Base-by-base conservation (phyloP, 2,113 vertebrate genomes). In the Eretmochelys imbricata region DNA sequence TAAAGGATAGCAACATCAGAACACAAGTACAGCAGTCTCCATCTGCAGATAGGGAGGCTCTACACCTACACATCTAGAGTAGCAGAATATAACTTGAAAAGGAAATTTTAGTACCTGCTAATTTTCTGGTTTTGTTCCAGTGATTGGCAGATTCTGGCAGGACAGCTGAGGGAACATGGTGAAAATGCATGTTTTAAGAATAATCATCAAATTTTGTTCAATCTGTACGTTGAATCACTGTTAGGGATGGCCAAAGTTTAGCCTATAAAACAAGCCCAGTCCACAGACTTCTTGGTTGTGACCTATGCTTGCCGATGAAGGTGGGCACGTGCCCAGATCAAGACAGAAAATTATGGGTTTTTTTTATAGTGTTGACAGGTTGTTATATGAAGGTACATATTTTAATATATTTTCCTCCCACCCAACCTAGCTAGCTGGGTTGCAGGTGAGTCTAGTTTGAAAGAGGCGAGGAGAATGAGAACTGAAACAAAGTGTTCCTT, bases 21-120 rank as follows among this genome's bases (percentile, higher is more conserved):
- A 97, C 13, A 12, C 2, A 27, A 91, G 96, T 97, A 97, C 94
- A 96, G 29, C 92, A 97, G 96, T 97, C 96, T 97, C 97, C 97
- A 96, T 87, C 96, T 97, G 95, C 96, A 96, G 97, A 95, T 96
- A 50, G 75, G 93, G 92, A 97, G 94, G 81, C 92, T 94, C 65
- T 80, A 38, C 82, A 91, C 50, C 84, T 49, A 5, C 12, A 11
- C 1, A 35, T 31, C 57, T 75, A 42, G 27, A 27, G 0, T 0
- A 90, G 55, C 10, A 2, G 4, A 24, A 62, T 78, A 89, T 46
- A 80, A 13, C 54, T 80, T 82, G 50, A 85, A 16, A 80, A 87
- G 84, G 81, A 4, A 87, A 81, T 72, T 69, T 65, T 29, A 92
- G 11, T 55, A 53, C 22, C 46, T n/a, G 1, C 10, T 65, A 0